Percentiles rank a stretch among this genome's conserved stretches.
phyloP scores from a whole-genome alignment of 2,797 vertebrate genomes.

The Gastrophryne carolinensis region DNA sequence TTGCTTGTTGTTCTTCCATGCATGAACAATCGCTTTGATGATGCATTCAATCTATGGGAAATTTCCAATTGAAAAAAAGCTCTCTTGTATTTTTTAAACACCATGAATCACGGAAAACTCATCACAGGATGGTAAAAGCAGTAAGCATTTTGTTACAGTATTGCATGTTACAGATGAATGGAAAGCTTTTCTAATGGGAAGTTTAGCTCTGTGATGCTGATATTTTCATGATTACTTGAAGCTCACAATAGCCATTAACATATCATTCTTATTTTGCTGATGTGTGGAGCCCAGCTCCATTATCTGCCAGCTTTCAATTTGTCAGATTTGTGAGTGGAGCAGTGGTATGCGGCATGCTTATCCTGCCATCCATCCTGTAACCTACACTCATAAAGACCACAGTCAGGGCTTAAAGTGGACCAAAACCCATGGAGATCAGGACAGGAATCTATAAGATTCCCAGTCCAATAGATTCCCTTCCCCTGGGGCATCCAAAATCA shows the following conservation, averaged over 20 bases:
- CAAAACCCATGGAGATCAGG: too few species aligned
- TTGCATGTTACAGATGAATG: slow-evolving; percentile 68
- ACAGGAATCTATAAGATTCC: too few species aligned
- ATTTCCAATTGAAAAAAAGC: slow-evolving; percentile 77
- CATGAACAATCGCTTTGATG: slow-evolving; percentile 75
- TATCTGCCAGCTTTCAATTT: slow-evolving; percentile 2
- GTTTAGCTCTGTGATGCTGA: slow-evolving; percentile 49
- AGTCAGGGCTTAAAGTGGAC: too few species aligned
- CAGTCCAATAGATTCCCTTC: too few species aligned
- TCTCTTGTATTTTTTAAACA: slow-evolving; percentile 70
- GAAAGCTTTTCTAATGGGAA: slow-evolving; percentile 65
- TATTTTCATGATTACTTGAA: slow-evolving; percentile 33
- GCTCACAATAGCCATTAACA: slow-evolving; percentile 40
- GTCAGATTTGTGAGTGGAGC: neutral
- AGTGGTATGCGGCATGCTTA: neutral
- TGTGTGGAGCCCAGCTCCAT: slow-evolving; percentile 18
- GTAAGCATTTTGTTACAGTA: slow-evolving; percentile 62
- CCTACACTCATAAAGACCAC: too few species aligned
- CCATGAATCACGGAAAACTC: slow-evolving; percentile 76
- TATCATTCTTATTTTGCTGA: slow-evolving; percentile 32
- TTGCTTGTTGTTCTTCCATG: slow-evolving; percentile 78
- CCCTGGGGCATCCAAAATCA: too few species aligned
- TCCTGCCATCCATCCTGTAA: neutral
- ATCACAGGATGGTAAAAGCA: slow-evolving; percentile 71
- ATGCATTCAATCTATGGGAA: slow-evolving; percentile 75